Evolutionary conservation across 1,140 invertebrate genomes (phyloP), one percentile per base, ranked within the genome.

Genomic region (Bactericera cockerelli): DNA sequence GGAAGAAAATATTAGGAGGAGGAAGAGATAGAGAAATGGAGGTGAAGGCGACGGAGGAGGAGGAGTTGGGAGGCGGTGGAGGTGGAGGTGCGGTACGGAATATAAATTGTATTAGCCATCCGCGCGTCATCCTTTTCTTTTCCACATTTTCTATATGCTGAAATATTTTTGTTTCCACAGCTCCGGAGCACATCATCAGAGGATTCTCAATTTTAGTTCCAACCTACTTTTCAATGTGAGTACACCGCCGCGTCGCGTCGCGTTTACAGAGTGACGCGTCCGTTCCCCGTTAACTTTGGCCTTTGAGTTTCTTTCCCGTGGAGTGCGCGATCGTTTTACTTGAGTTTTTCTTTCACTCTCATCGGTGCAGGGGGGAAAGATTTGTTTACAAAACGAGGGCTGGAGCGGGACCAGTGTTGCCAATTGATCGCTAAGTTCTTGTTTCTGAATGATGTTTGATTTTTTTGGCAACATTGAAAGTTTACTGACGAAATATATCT

Each of bases 21-120:
- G 28, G 28, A 31, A 31, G 13, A 31, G 4, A 4, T 31, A 13
- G 13, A 13, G 28, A 31, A 13, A 13, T 31, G 28, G 28, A 31
- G 28, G 28, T 31, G 28, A 13, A n/a, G n/a, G n/a, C n/a, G n/a
- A 31, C 4, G 28, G 28, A 31, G 4, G 28, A 31, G 28, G 28
- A 31, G 28, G 28, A 31, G 28, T 4, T 10, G 42, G n/a, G 19
- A 49, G 4, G n/a, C 4, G n/a, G n/a, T 6, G 3, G n/a, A 16
- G 19, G 22, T 10, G 22, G 22, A 3, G 42, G 42, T 10, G n/a
- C 8, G 4, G 19, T 49, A 22, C n/a, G 42, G 22, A 49, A 49
- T 19, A 49, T 49, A 49, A 49, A 49, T 49, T 49, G 42, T 49
- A 49, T 49, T 49, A 49, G 42, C 42, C 42, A 22, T 49, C 42